phyloP scores from a whole-genome alignment of 2,797 vertebrate genomes.

The Pangasius mekongensis region DNA sequence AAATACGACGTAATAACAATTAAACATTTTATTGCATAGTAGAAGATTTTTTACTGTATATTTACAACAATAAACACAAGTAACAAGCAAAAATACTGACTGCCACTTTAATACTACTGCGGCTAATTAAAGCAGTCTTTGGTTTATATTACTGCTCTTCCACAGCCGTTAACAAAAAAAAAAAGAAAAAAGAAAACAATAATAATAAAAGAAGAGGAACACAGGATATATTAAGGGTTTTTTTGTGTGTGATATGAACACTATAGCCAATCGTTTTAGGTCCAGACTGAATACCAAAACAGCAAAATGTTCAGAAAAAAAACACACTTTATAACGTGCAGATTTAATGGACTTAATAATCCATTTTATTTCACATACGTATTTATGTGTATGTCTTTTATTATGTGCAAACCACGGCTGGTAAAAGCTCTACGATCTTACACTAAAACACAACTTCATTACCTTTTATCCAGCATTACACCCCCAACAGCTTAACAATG shows the following conservation, averaged over 20 bases:
- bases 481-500: not conserved
- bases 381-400: not conserved
- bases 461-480: not conserved
- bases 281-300: not conserved
- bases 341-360: not conserved
- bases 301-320: not conserved
- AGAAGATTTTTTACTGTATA: constrained; percentile 58
- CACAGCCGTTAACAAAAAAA: not conserved
- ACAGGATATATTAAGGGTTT: not conserved
- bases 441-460: not conserved
- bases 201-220: constrained; percentile 19
- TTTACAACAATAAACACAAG: constrained; percentile 68
- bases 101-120: constrained; percentile 48
- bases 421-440: not conserved
- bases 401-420: not conserved
- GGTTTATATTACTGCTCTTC: constrained; percentile 36
- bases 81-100: constrained; percentile 59
- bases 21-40: constrained; percentile 60
- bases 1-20: constrained; percentile 53
- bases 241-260: not conserved
- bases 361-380: not conserved
- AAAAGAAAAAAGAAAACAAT: not conserved
- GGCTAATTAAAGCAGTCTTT: constrained; percentile 48
- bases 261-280: not conserved
- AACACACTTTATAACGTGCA: not conserved